These are phyloP conservation scores for Andrena bucephala DNA, from an alignment of 2,888 invertebrate genomes.

Conservation along the genomic window DNA sequence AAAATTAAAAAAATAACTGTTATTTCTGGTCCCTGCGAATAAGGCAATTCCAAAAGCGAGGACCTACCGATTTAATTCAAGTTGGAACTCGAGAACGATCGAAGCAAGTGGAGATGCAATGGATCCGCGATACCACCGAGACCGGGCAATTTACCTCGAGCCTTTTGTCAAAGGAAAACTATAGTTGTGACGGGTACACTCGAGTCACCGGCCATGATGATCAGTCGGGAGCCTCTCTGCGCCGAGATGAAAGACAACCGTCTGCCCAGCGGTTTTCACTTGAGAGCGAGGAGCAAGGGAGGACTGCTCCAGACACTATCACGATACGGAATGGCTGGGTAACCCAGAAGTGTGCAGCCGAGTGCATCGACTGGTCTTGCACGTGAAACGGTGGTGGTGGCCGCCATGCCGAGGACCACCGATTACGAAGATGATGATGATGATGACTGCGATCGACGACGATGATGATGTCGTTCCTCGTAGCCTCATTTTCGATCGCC, in stretches of 20 bases:
- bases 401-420: constrained; percentile 32
- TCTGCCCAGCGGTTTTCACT: constrained; percentile 26
- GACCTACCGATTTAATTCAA: not conserved
- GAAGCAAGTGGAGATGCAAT: not conserved
- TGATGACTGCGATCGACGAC: constrained; percentile 23
- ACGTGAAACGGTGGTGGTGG: constrained; percentile 59
- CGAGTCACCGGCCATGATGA: constrained; percentile 55
- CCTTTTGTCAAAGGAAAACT: constrained; percentile 46
- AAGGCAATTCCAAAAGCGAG: too few relatives aligned
- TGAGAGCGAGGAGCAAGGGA: constrained; percentile 34
- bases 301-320: constrained; percentile 70
- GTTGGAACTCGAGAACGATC: not conserved
- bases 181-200: constrained; percentile 43
- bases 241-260: constrained; percentile 1
- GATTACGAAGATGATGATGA: constrained; percentile 56
- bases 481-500: constrained; percentile 70
- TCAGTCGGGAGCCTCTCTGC: constrained; percentile 6
- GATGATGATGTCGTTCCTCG: constrained; percentile 64
- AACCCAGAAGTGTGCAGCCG: constrained; percentile 60
- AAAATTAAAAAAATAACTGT: too few relatives aligned
- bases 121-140: not conserved
- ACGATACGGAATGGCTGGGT: constrained; percentile 70
- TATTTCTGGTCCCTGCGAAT: too few relatives aligned
- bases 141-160: constrained; percentile 57
- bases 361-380: constrained; percentile 57